Base-by-base conservation (phyloP, 2,113 vertebrate genomes). In the Chamaetylas fuelleborni region DNA sequence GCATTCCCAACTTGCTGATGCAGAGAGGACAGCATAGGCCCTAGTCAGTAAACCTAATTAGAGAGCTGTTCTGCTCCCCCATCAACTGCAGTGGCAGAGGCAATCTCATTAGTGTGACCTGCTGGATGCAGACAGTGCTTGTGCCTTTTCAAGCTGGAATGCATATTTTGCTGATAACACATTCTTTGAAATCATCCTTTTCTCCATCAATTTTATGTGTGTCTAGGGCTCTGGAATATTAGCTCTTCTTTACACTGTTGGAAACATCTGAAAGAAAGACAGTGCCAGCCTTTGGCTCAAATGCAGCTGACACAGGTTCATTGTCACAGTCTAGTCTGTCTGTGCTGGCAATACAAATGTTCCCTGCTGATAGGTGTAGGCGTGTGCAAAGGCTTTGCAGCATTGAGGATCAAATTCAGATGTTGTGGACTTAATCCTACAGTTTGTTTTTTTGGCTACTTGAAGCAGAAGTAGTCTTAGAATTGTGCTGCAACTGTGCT, bases 71-170 rank as follows among this genome's bases (percentile, higher is more conserved):
- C 42, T 85, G 61, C 80, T 95, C 76, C 61, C 56, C 54, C 36
- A 48, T 93, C 89, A 94, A 29, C 45, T 86, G 70, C 74, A 78
- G 66, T 45, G 13, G 69, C 0, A 43, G 50, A 61, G 38, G 57
- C 92, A 71, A 88, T 90, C 73, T 96, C 87, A 85, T 96, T 87
- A 87, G 73, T 9, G 43, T 79, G 86, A 92, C 78, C 81, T 89
- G 91, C 81, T 88, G 67, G 72, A 96, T 26, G 38, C 74, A 85
- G 62, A 42, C 92, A 26, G 13, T 17, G 58, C 69, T 73, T 77
- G 57, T 64, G 45, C 79, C 57, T 81, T 92, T 87, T 62, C 71
- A 70, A 47, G 57, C 78, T 54, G 23, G 53, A 89, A 66, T 69
- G 36, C 31, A 1, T 69, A 80, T 89, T 89, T 89, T 74, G 69